These are phyloP conservation scores for Drosophila lacteicornis DNA, from an alignment of 1,140 invertebrate genomes.

Conservation along the genomic window DNA sequence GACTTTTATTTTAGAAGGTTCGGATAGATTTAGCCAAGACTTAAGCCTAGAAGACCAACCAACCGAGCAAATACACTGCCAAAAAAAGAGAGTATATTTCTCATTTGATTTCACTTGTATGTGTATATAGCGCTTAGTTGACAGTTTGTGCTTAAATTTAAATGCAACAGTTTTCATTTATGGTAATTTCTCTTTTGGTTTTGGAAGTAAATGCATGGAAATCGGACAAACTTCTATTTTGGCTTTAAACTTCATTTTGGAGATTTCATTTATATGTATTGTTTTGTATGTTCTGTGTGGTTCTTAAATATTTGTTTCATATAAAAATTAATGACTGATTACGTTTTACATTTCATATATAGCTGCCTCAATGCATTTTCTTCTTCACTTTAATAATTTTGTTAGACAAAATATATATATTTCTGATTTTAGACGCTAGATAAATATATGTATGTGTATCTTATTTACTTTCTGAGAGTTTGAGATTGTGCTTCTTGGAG, in stretches of 20 bases:
- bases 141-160: slow-evolving; percentile 67
- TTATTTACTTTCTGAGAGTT: slow-evolving; percentile 39
- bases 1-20: too few species aligned
- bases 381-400: slow-evolving; percentile 58
- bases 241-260: slow-evolving; percentile 39
- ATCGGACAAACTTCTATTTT: slow-evolving; percentile 26
- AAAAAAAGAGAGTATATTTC: slow-evolving; percentile 22
- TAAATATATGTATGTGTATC: slow-evolving; percentile 49
- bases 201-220: slow-evolving; percentile 41
- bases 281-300: slow-evolving; percentile 4
- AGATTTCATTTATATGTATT: slow-evolving; percentile 23
- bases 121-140: slow-evolving; percentile 48
- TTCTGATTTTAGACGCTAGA: slow-evolving; percentile 53
- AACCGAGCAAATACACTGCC: too few species aligned
- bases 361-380: slow-evolving; percentile 49
- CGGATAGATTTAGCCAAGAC: too few species aligned
- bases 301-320: slow-evolving; percentile 62
- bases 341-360: slow-evolving; percentile 44
- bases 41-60: too few species aligned
- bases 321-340: slow-evolving; percentile 75
- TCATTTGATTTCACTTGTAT: slow-evolving; percentile 41
- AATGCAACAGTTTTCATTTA: slow-evolving; percentile 69
- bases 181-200: slow-evolving; percentile 40
- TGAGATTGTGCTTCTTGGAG: slow-evolving; percentile 69
- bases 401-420: slow-evolving; percentile 79